Evolutionary conservation across 1,140 invertebrate genomes (phyloP), one percentile per base, ranked within the genome.

Genomic region (Euwallacea similis): DNA sequence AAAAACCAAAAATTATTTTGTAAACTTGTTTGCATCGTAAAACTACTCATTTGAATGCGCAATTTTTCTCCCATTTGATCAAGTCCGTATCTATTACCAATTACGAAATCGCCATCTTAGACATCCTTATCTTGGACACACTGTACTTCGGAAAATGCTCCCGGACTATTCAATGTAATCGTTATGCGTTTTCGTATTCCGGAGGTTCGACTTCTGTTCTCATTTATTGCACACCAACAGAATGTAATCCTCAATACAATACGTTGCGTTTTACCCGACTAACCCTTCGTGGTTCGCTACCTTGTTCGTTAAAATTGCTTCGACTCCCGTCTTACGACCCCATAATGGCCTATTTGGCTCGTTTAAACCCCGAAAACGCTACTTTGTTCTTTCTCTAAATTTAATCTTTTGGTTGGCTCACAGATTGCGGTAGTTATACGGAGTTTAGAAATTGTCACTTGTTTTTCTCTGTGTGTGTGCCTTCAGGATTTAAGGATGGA

Each of bases 221-320:
- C 69, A 50, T 71, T 74, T 74, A 72, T 72, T 69, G 65, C 70
- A 69, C 68, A 71, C 73, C 72, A 73, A 68, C 61, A 73, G 67
- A 69, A 69, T 66, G 62, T 73, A 73, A 74, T 74, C 69, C 73
- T 64, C 70, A 71, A 74, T 74, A 74, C 70, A 74, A 74, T 74
- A 71, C 59, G 64, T 63, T 71, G 66, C 71, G 68, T 74, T 67
- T 72, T 72, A 65, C 66, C 73, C 62, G 50, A 66, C 63, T 62
- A 71, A 71, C 61, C 73, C 73, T 67, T 74, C 66, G 55, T 65
- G 63, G 63, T 69, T 68, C 44, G 68, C 63, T 74, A 60, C 69
- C 69, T 65, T 64, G 44, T 66, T 65, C 44, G 42, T 66, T 65
- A 59, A 64, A 65, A 71, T 65, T 71, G 47, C 60, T 69, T 62